Evolutionary conservation across 2,888 invertebrate species (phyloP).

Genomic region (Agrotis puta): DNA sequence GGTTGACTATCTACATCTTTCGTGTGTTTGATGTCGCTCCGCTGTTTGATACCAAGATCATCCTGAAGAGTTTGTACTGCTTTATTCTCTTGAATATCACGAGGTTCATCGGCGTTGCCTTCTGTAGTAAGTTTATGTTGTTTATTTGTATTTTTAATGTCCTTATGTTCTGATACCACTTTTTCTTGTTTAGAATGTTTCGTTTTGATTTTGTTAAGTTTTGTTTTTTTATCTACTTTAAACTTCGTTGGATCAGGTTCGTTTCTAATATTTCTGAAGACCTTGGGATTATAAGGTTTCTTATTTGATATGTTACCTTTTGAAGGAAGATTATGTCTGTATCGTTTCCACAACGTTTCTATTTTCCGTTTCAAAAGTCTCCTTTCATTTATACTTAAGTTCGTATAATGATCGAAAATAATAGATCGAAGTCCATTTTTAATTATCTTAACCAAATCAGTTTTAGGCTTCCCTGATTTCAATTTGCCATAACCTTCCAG

Average conservation of each 20-base stretch:
- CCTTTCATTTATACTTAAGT: conserved; percentile 65
- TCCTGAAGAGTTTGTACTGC: background rate
- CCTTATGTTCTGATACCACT: fast-evolving
- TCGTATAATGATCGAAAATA: conserved; percentile 74
- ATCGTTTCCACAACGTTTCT: conserved; percentile 11
- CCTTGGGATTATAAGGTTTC: background rate
- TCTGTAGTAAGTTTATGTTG: background rate
- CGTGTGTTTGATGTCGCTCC: background rate
- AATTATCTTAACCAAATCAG: conserved; percentile 66
- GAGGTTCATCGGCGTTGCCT: too few species aligned
- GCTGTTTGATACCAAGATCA: background rate
- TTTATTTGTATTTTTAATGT: background rate
- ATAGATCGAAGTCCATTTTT: conserved; percentile 66
- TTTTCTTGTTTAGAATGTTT: conserved; percentile 2
- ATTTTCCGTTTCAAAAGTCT: conserved; percentile 64
- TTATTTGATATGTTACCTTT: background rate
- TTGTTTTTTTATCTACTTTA: background rate
- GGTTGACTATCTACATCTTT: background rate
- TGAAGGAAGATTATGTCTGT: background rate
- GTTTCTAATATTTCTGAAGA: background rate
- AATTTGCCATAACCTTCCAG: conserved; percentile 64
- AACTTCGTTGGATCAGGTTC: background rate
- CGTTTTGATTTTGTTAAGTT: background rate
- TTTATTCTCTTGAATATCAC: background rate
- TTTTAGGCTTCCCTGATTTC: conserved; percentile 60